These are phyloP conservation scores for Polietes domitor DNA, from an alignment of 2,888 invertebrate genomes.

Conservation along the genomic window DNA sequence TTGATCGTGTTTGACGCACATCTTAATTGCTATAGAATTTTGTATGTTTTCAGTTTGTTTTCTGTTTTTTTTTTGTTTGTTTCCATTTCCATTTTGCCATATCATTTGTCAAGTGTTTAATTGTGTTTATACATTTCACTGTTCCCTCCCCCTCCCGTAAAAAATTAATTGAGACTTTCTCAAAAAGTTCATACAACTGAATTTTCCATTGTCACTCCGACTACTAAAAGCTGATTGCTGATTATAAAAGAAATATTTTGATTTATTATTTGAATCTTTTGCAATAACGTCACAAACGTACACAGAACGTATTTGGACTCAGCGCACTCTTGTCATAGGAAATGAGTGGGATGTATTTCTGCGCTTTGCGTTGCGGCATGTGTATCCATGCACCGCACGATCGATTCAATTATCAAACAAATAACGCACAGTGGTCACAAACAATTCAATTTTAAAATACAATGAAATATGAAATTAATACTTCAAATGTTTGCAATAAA, in stretches of 20 bases:
- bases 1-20: background rate
- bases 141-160: background rate
- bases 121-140: constrained; percentile 58
- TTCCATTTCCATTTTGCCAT: constrained; percentile 34
- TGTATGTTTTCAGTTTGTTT: constrained; percentile 31
- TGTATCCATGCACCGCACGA: constrained; percentile 31
- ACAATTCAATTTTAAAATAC: no score
- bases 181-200: no score
- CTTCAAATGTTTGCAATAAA: no score
- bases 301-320: background rate
- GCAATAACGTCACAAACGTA: background rate
- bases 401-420: background rate
- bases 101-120: constrained; percentile 56
- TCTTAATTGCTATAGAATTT: background rate
- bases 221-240: background rate
- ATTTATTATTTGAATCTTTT: constrained; percentile 45
- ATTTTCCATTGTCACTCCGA: no score
- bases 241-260: constrained; percentile 29
- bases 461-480: no score
- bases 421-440: background rate
- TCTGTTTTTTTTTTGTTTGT: constrained; percentile 16
- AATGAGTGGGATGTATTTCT: background rate
- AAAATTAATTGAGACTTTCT: no score
- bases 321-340: background rate
- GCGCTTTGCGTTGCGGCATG: background rate